These are phyloP conservation scores for Eubasilissa splendida DNA, from an alignment of 2,888 invertebrate genomes.

Conservation along the genomic window DNA sequence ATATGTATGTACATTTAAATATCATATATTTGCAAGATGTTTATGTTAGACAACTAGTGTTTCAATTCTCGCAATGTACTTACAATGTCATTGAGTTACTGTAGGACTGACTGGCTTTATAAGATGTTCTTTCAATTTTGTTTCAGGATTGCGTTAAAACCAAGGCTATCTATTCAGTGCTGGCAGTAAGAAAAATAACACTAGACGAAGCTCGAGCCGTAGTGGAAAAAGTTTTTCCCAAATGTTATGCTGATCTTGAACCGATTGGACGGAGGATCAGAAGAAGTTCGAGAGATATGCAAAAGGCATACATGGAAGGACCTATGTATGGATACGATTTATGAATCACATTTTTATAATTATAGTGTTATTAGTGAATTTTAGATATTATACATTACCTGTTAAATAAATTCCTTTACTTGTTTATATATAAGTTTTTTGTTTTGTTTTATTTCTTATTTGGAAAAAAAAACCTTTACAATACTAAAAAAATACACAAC, in stretches of 20 bases:
- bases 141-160: slow-evolving; percentile 89
- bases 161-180: slow-evolving; percentile 88
- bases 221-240: slow-evolving; percentile 90
- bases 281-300: slow-evolving; percentile 83
- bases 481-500: too few relatives aligned
- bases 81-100: too few relatives aligned
- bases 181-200: slow-evolving; percentile 85
- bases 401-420: too few relatives aligned
- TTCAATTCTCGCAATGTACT: too few relatives aligned
- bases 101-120: neutral
- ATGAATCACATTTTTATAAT: slow-evolving; percentile 56
- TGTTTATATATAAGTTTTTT: too few relatives aligned
- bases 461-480: too few relatives aligned
- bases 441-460: too few relatives aligned
- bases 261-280: slow-evolving; percentile 88
- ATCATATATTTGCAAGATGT: too few relatives aligned
- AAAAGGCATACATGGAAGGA: slow-evolving; percentile 83
- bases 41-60: too few relatives aligned
- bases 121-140: neutral
- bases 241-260: slow-evolving; percentile 93
- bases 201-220: slow-evolving; percentile 81
- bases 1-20: too few relatives aligned
- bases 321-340: slow-evolving; percentile 84
- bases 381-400: too few relatives aligned
- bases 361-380: slow-evolving; percentile 3